A percentile compares a stretch with the other conserved stretches of the same genome.
Conservation (phyloP, 2,888 invertebrate genomes). For the Monochamus alternatus region DNA sequence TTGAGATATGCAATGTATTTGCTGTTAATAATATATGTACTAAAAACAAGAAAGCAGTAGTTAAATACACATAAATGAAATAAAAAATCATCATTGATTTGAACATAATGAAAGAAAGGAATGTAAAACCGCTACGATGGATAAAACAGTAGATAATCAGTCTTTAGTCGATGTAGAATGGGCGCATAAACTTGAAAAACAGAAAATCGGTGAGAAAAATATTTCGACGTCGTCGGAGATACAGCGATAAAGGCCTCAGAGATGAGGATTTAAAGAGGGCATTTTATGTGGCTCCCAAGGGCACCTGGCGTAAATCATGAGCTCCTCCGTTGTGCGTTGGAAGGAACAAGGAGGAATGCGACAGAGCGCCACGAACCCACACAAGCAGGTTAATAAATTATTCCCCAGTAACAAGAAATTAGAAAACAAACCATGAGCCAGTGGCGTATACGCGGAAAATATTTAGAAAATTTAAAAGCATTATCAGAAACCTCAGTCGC, state of each 20-base stretch:
- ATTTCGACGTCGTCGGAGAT: background rate
- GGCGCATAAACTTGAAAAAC: too few relatives aligned
- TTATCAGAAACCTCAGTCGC: too few relatives aligned
- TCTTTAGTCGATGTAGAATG: background rate
- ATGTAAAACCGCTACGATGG: too few relatives aligned
- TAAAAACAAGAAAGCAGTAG: too few relatives aligned
- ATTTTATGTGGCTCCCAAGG: slow-evolving; percentile 42
- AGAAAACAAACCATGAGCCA: slow-evolving; percentile 43
- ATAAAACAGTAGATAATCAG: background rate
- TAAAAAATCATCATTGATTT: too few relatives aligned
- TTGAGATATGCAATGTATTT: too few relatives aligned
- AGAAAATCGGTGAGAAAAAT: background rate
- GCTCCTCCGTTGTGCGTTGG: slow-evolving; percentile 56
- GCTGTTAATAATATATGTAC: too few relatives aligned
- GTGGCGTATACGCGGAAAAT: slow-evolving; percentile 54
- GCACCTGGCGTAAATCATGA: slow-evolving; percentile 47
- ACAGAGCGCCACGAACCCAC: slow-evolving; percentile 61
- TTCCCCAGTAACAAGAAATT: slow-evolving; percentile 45
- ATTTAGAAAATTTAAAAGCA: slow-evolving; percentile 48
- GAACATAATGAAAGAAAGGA: too few relatives aligned
- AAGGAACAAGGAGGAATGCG: slow-evolving; percentile 59
- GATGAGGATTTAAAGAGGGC: slow-evolving; percentile 31
- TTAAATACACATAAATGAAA: too few relatives aligned
- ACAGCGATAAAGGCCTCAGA: slow-evolving; percentile 16
- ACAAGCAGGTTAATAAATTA: slow-evolving; percentile 63